Percentiles rank a stretch among this genome's conserved stretches.
Evolutionary conservation across 2,888 invertebrate genomes (phyloP).

Genomic region (Pogonocherus hispidulus): DNA sequence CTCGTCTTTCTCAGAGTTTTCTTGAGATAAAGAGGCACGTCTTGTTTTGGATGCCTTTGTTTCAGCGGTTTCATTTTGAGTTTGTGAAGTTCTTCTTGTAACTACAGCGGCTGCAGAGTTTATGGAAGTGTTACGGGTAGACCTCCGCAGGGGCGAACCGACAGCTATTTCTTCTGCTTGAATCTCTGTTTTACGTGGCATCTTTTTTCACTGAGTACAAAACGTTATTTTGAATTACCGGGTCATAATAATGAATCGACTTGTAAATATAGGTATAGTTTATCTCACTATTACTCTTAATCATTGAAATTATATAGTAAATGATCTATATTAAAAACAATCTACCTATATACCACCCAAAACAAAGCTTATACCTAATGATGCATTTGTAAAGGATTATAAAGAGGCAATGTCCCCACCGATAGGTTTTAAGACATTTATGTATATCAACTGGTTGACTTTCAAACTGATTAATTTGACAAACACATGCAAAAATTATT

Average conservation of each 20-base stretch:
- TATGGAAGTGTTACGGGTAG: slow-evolving; percentile 42
- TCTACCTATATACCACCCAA: too few relatives aligned
- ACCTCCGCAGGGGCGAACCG: slow-evolving; percentile 51
- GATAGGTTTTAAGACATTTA: too few relatives aligned
- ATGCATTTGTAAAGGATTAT: too few relatives aligned
- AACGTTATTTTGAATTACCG: neutral
- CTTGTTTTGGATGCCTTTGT: slow-evolving; percentile 34
- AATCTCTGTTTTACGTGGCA: slow-evolving; percentile 50
- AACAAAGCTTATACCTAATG: too few relatives aligned
- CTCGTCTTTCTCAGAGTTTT: slow-evolving; percentile 37
- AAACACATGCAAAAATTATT: too few relatives aligned
- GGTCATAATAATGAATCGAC: neutral
- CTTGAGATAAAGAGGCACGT: slow-evolving; percentile 31
- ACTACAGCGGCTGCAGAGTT: slow-evolving; percentile 30
- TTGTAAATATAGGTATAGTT: too few relatives aligned
- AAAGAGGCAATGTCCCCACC: too few relatives aligned
- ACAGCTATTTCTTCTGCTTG: slow-evolving; percentile 45
- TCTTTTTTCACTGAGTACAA: slow-evolving; percentile 28
- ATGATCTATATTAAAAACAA: too few relatives aligned
- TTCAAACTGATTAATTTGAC: too few relatives aligned
- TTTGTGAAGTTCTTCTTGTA: slow-evolving; percentile 16
- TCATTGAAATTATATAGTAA: too few relatives aligned
- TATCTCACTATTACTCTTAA: too few relatives aligned
- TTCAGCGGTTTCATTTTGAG: slow-evolving; percentile 2
- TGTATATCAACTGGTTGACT: too few relatives aligned